Percentiles rank a stretch among this genome's conserved stretches.
Evolutionary conservation across 2,113 vertebrate genomes (phyloP).

Genomic region (Lynx canadensis): DNA sequence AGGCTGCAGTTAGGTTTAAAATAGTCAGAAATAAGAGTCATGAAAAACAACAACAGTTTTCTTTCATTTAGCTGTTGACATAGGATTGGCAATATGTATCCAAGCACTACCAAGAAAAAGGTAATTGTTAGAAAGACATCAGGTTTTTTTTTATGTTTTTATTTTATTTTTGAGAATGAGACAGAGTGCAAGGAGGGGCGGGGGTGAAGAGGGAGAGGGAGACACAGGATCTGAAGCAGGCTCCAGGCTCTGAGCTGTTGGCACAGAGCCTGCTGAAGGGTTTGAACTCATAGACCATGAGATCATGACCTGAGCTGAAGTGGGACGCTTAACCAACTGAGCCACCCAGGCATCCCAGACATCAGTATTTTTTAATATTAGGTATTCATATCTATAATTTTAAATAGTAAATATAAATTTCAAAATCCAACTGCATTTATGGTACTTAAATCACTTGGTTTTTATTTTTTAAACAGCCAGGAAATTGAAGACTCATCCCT

Average conservation of each 20-base stretch:
- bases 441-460: constrained; percentile 68
- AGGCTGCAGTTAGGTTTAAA: neutral
- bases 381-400: constrained; percentile 51
- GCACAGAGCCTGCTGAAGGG: too few species aligned
- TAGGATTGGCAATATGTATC: neutral
- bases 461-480: neutral
- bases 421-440: constrained; percentile 71
- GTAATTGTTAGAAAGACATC: neutral
- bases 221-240: too few species aligned
- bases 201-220: too few species aligned
- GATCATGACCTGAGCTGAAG: too few species aligned
- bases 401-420: constrained; percentile 67
- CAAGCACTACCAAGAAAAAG: neutral
- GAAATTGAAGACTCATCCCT: constrained; percentile 46
- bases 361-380: neutral
- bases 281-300: too few species aligned
- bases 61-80: neutral
- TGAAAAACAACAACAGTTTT: neutral
- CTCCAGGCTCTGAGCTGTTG: too few species aligned
- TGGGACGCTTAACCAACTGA: too few species aligned
- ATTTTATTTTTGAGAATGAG: too few species aligned
- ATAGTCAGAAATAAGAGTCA: neutral
- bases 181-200: too few species aligned
- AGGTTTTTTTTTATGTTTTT: neutral
- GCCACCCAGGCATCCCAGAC: neutral